phyloP scores from a whole-genome alignment of 2,113 vertebrate genomes.

The Jaculus jaculus region DNA sequence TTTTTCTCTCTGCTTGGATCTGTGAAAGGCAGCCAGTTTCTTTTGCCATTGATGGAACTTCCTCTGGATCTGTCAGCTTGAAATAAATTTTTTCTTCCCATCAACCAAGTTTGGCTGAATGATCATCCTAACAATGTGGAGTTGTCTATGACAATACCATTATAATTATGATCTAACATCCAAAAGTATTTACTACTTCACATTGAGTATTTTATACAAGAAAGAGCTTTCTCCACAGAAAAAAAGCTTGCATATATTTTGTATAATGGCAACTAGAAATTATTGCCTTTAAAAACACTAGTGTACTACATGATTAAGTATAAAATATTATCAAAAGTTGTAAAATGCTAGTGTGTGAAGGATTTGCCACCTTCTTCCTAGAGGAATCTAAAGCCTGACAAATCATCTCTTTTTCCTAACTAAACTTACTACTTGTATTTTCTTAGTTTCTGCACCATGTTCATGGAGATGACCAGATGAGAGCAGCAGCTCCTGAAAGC shows the following conservation, averaged over 20 bases:
- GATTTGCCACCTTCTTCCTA: neutral
- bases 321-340: neutral
- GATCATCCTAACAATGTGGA: too few species aligned
- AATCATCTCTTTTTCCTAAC: neutral
- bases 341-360: neutral
- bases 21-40: too few species aligned
- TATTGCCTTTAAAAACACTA: neutral
- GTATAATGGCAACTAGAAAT: neutral
- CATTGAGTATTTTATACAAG: neutral
- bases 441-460: constrained; percentile 1
- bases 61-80: too few species aligned
- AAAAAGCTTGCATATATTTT: neutral
- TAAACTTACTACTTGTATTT: neutral
- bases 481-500: neutral
- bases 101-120: too few species aligned
- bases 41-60: too few species aligned
- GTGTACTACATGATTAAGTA: neutral
- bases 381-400: neutral
- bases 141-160: too few species aligned
- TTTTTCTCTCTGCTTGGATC: too few species aligned
- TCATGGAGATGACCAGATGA: neutral
- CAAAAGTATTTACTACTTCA: neutral
- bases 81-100: too few species aligned
- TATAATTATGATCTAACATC: neutral
- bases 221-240: neutral